These are phyloP conservation scores for Noctua janthe DNA, from an alignment of 2,888 invertebrate genomes.

Conservation along the genomic window DNA sequence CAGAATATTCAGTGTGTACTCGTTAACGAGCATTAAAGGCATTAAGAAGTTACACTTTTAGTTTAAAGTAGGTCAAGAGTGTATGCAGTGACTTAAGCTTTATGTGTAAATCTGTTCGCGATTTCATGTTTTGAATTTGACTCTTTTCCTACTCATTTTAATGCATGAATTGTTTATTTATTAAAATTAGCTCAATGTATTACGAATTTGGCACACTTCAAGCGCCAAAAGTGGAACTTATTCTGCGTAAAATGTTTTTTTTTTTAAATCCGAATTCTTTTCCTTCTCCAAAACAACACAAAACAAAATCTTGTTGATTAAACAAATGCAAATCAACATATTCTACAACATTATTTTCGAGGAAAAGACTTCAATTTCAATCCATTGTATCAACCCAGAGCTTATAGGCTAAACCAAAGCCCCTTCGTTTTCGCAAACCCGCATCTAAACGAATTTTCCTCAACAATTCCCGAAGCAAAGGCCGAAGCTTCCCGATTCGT, in stretches of 20 bases:
- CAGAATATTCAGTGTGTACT: conserved; percentile 52
- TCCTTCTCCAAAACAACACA: conserved; percentile 12
- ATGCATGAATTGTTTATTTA: background rate
- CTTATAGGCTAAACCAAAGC: conserved; percentile 68
- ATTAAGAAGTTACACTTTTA: conserved; percentile 55
- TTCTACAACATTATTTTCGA: conserved; percentile 46
- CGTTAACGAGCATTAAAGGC: conserved; percentile 55
- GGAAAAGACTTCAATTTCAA: conserved; percentile 63
- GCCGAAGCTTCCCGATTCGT: conserved; percentile 59
- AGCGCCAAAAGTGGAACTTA: background rate
- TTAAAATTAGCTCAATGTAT: background rate
- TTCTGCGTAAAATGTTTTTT: background rate
- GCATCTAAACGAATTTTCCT: conserved; percentile 65
- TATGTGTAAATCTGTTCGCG: background rate
- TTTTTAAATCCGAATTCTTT: background rate
- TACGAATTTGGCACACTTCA: background rate
- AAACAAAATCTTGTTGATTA: conserved; percentile 22
- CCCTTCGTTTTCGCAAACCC: conserved; percentile 55
- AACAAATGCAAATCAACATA: conserved; percentile 48
- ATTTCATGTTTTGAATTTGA: background rate
- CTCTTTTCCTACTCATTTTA: background rate
- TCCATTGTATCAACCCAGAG: conserved; percentile 62
- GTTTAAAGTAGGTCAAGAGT: conserved; percentile 39
- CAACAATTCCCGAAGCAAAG: conserved; percentile 56
- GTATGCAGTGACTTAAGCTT: conserved; percentile 11